A percentile compares a stretch with the other conserved stretches of the same genome.
Conservation (phyloP, 2,797 vertebrate genomes). For the Miichthys miiuy region DNA sequence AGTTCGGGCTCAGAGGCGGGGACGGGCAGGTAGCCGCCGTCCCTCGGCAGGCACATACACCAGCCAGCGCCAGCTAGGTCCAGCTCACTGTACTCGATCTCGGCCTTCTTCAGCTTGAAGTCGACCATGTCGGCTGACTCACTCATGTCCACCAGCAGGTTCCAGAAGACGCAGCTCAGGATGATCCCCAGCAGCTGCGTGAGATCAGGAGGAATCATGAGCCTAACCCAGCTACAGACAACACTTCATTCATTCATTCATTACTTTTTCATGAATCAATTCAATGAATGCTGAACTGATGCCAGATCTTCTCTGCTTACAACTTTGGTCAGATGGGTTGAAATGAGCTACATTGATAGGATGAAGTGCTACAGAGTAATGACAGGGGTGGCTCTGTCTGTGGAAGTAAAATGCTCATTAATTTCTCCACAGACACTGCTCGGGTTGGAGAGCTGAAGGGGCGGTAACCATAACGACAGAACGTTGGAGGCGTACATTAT, state of each 20-base stretch:
- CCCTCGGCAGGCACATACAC: constrained; percentile 91
- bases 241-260: neutral
- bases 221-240: neutral
- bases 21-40: constrained; percentile 89
- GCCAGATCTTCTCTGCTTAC: too few species aligned
- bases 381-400: too few species aligned
- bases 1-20: constrained; percentile 79
- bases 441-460: too few species aligned
- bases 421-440: too few species aligned
- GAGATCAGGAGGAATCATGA: neutral
- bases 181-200: constrained; percentile 87
- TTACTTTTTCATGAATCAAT: too few species aligned
- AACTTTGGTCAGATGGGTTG: too few species aligned
- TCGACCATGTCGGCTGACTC: constrained; percentile 87
- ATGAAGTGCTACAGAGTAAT: too few species aligned
- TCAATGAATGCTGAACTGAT: too few species aligned
- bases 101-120: constrained; percentile 81
- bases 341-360: too few species aligned
- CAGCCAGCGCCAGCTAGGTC: constrained; percentile 90
- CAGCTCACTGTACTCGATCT: constrained; percentile 82
- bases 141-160: constrained; percentile 88
- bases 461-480: too few species aligned
- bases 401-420: too few species aligned
- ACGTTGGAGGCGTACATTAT: too few species aligned
- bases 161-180: constrained; percentile 91